Evolutionary conservation across 1,140 invertebrate genomes (phyloP).

Genomic region (Pogonus chalceus): DNA sequence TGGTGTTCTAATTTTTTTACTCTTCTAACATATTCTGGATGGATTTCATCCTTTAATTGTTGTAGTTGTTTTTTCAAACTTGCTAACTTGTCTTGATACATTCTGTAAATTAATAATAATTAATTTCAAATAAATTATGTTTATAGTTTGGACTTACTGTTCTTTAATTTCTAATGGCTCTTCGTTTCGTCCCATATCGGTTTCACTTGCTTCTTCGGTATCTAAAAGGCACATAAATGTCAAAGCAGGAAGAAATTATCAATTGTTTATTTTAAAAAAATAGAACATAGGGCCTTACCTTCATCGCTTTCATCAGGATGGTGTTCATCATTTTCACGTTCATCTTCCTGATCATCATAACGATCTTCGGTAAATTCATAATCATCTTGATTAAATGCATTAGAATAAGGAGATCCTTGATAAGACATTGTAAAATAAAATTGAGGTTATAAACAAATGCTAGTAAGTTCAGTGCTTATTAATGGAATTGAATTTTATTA

Average conservation of each 20-base stretch:
- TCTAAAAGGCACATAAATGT: slow-evolving; percentile 44
- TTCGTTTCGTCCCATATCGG: slow-evolving; percentile 70
- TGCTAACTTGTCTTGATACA: slow-evolving; percentile 88
- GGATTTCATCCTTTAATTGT: slow-evolving; percentile 74
- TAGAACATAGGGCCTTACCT: too few relatives aligned
- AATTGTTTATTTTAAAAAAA: too few relatives aligned
- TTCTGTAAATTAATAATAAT: slow-evolving; percentile 43
- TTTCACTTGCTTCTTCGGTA: slow-evolving; percentile 83
- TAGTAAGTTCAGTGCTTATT: too few relatives aligned
- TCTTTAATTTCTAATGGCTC: slow-evolving; percentile 81
- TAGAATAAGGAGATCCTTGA: slow-evolving; percentile 7
- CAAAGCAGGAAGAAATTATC: too few relatives aligned
- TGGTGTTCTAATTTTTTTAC: slow-evolving; percentile 73
- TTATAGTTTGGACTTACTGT: slow-evolving; percentile 53
- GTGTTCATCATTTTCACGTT: slow-evolving; percentile 9
- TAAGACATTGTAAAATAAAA: slow-evolving; percentile 9
- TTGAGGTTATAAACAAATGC: not conserved
- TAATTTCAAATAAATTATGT: not conserved
- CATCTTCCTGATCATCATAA: slow-evolving; percentile 12
- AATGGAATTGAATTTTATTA: too few relatives aligned
- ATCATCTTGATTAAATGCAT: slow-evolving; percentile 13
- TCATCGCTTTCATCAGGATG: slow-evolving; percentile 13
- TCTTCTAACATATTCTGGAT: slow-evolving; percentile 77
- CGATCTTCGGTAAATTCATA: slow-evolving; percentile 15
- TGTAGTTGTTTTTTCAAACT: slow-evolving; percentile 82